A percentile compares a stretch with the other conserved stretches of the same genome.
Evolutionary conservation across 2,888 invertebrate species (phyloP).

Genomic region (Drosophila monieri): DNA sequence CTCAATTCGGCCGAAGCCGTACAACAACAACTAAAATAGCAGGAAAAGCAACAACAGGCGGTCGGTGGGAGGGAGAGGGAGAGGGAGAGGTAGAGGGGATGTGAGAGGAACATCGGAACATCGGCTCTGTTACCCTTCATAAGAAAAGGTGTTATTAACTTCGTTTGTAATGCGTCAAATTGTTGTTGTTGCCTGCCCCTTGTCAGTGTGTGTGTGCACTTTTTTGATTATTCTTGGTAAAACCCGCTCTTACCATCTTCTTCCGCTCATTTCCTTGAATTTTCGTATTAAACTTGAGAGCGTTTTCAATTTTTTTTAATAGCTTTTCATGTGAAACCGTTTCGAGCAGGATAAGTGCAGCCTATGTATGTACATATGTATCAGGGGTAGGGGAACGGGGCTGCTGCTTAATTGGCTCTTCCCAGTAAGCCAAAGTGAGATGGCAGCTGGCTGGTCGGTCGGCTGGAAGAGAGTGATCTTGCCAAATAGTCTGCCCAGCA

Average conservation of each 20-base stretch:
- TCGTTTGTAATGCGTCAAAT: constrained; percentile 62
- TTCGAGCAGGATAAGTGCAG: constrained; percentile 67
- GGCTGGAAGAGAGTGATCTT: constrained; percentile 39
- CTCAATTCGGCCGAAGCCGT: constrained; percentile 53
- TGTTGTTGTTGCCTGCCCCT: constrained; percentile 49
- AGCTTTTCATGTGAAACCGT: constrained; percentile 75
- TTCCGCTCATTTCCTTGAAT: constrained; percentile 77
- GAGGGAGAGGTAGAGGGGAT: not conserved
- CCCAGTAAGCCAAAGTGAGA: constrained; percentile 40
- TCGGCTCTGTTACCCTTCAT: constrained; percentile 68
- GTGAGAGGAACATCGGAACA: constrained; percentile 28
- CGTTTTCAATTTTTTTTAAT: constrained; percentile 61
- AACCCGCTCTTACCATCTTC: constrained; percentile 77
- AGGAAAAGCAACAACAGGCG: constrained; percentile 5
- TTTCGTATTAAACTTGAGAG: constrained; percentile 72
- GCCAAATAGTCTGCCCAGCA: constrained; percentile 51
- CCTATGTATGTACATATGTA: constrained; percentile 44
- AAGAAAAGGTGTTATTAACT: constrained; percentile 78
- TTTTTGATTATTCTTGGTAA: constrained; percentile 77
- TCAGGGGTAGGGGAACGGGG: not conserved
- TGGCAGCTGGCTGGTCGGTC: constrained; percentile 25
- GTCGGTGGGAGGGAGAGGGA: not conserved
- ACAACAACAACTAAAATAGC: constrained; percentile 35
- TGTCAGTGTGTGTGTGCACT: constrained; percentile 50
- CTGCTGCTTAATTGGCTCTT: constrained; percentile 55